Evolutionary conservation across 2,888 invertebrate genomes (phyloP).

Genomic region (Iselma pallidipennis): DNA sequence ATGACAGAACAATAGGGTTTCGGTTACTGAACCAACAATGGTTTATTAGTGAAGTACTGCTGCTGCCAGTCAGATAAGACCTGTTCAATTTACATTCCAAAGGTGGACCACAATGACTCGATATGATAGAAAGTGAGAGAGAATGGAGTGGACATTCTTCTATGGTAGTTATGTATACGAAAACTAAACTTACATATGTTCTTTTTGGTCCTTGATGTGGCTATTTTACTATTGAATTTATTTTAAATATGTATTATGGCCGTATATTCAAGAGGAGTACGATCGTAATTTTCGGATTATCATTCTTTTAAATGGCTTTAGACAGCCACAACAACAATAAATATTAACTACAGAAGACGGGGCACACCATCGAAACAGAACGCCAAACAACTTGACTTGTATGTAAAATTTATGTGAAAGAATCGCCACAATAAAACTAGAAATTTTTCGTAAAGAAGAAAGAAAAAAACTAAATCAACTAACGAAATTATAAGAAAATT

Average conservation of each 20-base stretch:
- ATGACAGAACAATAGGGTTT: slow-evolving; percentile 51
- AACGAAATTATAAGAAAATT: neutral
- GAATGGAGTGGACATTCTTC: slow-evolving; percentile 51
- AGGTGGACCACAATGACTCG: slow-evolving; percentile 48
- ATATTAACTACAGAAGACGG: slow-evolving; percentile 22
- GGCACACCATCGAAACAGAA: neutral
- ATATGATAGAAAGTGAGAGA: slow-evolving; percentile 15
- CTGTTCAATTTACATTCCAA: slow-evolving; percentile 56
- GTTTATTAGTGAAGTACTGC: slow-evolving; percentile 54
- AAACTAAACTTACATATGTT: slow-evolving; percentile 38
- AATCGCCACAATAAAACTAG: neutral
- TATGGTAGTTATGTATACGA: slow-evolving; percentile 35
- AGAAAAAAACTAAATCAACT: neutral
- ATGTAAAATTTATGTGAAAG: slow-evolving; percentile 13
- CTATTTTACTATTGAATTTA: slow-evolving; percentile 30
- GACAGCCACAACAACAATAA: slow-evolving; percentile 42
- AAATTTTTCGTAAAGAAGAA: neutral
- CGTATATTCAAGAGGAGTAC: too few species aligned
- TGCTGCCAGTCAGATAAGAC: slow-evolving; percentile 53
- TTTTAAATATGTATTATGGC: slow-evolving; percentile 35
- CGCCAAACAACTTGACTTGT: slow-evolving; percentile 3
- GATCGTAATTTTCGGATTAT: slow-evolving; percentile 46
- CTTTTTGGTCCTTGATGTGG: slow-evolving; percentile 9
- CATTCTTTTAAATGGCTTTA: slow-evolving; percentile 43
- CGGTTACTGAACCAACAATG: slow-evolving; percentile 54